A percentile compares a stretch with the other conserved stretches of the same genome.
These are phyloP conservation scores for Vombatus ursinus DNA, from an alignment of 2,113 vertebrate genomes.

Conservation along the genomic window DNA sequence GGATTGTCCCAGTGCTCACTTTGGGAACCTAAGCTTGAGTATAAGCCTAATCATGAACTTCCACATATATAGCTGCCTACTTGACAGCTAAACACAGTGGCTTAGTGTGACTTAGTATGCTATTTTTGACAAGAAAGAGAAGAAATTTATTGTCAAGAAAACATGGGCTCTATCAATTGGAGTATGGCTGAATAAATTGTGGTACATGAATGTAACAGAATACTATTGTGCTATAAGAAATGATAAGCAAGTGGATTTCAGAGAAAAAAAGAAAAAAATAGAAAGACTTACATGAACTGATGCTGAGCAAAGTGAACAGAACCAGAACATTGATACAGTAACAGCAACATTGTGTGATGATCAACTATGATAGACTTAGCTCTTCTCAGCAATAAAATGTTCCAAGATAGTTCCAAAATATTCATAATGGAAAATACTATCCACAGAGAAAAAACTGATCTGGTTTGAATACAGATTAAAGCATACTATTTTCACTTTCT, in stretches of 20 bases:
- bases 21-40: no score
- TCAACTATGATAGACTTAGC: neutral
- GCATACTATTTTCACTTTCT: neutral
- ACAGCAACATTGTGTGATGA: neutral
- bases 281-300: neutral
- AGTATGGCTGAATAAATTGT: neutral
- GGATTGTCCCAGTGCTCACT: no score
- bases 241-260: neutral
- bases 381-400: neutral
- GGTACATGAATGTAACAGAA: neutral
- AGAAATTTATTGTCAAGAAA: neutral
- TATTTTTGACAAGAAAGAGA: neutral
- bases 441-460: neutral
- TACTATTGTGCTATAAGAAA: neutral
- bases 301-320: no score
- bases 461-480: neutral
- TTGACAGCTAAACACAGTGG: neutral
- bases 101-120: neutral
- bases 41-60: no score
- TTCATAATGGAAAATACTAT: neutral
- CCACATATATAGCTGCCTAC: no score
- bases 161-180: neutral
- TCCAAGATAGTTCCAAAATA: neutral
- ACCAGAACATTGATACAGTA: neutral
- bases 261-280: neutral